Evolutionary conservation across 2,888 invertebrate genomes (phyloP).

Genomic region (Ariolimax columbianus): DNA sequence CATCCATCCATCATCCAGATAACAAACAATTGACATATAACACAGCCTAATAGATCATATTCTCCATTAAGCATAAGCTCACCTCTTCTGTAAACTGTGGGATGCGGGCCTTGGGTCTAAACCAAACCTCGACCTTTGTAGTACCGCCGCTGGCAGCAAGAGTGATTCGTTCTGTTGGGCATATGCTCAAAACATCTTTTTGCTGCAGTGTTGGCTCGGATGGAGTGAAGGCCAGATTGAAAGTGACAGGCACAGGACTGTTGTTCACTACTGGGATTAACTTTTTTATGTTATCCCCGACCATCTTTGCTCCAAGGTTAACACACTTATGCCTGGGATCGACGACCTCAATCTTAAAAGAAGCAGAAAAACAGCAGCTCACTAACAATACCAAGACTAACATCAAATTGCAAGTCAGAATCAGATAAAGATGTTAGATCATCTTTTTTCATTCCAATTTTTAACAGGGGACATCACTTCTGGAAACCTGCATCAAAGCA

Average conservation of each 20-base stretch:
- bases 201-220: constrained; percentile 71
- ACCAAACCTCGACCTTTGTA: constrained; percentile 74
- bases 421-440: too few species aligned
- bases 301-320: constrained; percentile 75
- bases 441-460: too few species aligned
- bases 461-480: too few species aligned
- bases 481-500: too few species aligned
- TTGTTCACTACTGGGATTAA: constrained; percentile 77
- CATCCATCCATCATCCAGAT: too few species aligned
- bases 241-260: constrained; percentile 76
- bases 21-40: too few species aligned
- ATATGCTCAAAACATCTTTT: constrained; percentile 67
- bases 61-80: constrained; percentile 40
- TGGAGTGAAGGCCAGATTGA: constrained; percentile 76
- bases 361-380: background rate
- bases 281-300: constrained; percentile 74
- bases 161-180: constrained; percentile 72
- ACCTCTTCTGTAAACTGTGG: constrained; percentile 78
- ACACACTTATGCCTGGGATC: constrained; percentile 76
- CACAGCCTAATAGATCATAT: too few species aligned
- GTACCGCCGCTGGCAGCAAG: constrained; percentile 74
- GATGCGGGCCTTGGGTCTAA: constrained; percentile 75
- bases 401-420: too few species aligned
- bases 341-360: constrained; percentile 75
- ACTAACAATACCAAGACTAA: too few species aligned